phyloP scores from a whole-genome alignment of 2,113 vertebrate genomes.

The Dasyornis broadbenti region DNA sequence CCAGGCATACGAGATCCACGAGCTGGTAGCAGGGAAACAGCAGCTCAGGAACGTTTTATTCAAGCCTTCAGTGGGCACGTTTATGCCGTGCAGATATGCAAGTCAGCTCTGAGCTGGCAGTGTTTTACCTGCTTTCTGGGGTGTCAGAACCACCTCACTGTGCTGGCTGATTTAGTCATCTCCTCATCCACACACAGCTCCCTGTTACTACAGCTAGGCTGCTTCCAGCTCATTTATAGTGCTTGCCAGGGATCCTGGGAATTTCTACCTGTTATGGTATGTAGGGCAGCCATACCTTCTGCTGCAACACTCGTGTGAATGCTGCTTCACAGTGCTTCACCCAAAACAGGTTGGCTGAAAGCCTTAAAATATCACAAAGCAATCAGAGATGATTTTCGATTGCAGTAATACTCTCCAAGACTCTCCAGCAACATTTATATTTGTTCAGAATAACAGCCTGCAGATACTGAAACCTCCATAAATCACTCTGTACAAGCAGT shows the following conservation, averaged over 20 bases:
- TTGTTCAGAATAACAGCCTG: neutral
- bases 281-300: neutral
- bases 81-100: rapidly evolving
- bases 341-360: neutral
- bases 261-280: neutral
- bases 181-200: neutral
- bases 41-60: neutral
- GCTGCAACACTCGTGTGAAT: neutral
- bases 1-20: neutral
- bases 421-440: neutral
- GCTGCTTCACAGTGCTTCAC: neutral
- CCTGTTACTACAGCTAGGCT: neutral
- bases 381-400: neutral
- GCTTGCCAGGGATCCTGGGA: neutral
- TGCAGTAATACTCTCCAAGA: neutral
- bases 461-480: neutral
- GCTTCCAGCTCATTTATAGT: neutral
- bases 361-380: neutral
- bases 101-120: neutral
- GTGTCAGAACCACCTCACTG: neutral
- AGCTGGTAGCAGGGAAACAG: neutral
- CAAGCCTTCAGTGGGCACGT: neutral
- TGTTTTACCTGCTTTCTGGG: neutral
- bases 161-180: neutral
- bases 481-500: neutral